Conservation (phyloP, 2,888 invertebrate species). For the Brassicogethes aeneus region DNA sequence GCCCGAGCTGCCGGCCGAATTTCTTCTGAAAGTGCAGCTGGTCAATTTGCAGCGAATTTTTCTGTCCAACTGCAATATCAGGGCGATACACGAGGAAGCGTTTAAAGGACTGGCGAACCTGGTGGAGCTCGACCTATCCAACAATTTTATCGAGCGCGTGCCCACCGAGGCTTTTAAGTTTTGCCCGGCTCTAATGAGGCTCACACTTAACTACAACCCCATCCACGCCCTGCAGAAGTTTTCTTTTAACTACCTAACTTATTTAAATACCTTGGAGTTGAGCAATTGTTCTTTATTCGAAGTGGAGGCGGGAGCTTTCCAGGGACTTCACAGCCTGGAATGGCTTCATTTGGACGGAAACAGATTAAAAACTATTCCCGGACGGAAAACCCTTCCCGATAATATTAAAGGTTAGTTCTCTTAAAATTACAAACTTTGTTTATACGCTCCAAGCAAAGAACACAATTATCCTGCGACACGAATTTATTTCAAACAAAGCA, state of each 20-base stretch:
- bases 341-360: slow-evolving; percentile 80
- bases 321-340: slow-evolving; percentile 71
- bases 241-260: slow-evolving; percentile 65
- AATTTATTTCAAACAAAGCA: too few relatives aligned
- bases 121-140: slow-evolving; percentile 80
- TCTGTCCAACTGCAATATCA: slow-evolving; percentile 68
- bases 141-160: slow-evolving; percentile 68
- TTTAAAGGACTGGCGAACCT: slow-evolving; percentile 80
- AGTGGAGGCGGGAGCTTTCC: slow-evolving; percentile 73
- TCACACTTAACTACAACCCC: slow-evolving; percentile 74
- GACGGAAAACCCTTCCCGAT: slow-evolving; percentile 62
- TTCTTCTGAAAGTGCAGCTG: slow-evolving; percentile 69
- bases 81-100: slow-evolving; percentile 68
- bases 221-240: slow-evolving; percentile 63
- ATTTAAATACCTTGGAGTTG: slow-evolving; percentile 72
- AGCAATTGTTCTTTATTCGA: slow-evolving; percentile 70
- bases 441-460: too few relatives aligned
- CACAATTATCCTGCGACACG: too few relatives aligned
- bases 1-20: slow-evolving; percentile 65
- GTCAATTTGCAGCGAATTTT: slow-evolving; percentile 83
- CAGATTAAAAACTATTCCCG: slow-evolving; percentile 62
- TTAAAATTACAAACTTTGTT: too few relatives aligned
- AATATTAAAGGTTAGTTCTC: slow-evolving; percentile 60
- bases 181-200: slow-evolving; percentile 73
- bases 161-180: slow-evolving; percentile 73